A percentile compares a stretch with the other conserved stretches of the same genome.
phyloP scores from a whole-genome alignment of 2,113 vertebrate species.

The Petromus typicus region DNA sequence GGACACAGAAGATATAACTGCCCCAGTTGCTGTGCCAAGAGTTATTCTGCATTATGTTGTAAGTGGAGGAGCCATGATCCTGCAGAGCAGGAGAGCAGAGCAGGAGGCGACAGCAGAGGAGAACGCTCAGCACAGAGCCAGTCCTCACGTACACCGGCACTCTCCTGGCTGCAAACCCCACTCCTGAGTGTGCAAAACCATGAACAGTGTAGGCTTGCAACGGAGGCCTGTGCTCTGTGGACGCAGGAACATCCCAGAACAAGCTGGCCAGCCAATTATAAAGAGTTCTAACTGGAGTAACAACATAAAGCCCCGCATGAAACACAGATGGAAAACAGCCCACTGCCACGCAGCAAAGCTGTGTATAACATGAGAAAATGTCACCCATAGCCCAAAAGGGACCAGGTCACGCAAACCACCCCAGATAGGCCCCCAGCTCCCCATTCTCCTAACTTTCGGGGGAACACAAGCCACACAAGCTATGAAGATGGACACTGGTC shows the following conservation, averaged over 20 bases:
- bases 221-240: neutral
- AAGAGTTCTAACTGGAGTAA: neutral
- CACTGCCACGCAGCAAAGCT: neutral
- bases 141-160: neutral
- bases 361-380: neutral
- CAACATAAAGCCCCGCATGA: neutral
- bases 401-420: neutral
- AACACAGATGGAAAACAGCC: neutral
- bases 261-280: neutral
- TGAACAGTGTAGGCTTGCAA: neutral
- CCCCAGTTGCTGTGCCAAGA: neutral
- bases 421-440: neutral
- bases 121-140: neutral
- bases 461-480: neutral
- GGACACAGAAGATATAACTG: neutral
- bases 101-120: neutral
- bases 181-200: neutral
- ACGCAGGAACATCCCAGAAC: neutral
- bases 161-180: neutral
- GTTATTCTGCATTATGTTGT: neutral
- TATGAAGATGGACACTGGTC: neutral
- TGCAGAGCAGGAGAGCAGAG: neutral
- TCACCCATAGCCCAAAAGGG: neutral
- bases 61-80: neutral
- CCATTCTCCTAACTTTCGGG: neutral